Conservation (phyloP, 2,113 vertebrate genomes). For the Tetrax tetrax region DNA sequence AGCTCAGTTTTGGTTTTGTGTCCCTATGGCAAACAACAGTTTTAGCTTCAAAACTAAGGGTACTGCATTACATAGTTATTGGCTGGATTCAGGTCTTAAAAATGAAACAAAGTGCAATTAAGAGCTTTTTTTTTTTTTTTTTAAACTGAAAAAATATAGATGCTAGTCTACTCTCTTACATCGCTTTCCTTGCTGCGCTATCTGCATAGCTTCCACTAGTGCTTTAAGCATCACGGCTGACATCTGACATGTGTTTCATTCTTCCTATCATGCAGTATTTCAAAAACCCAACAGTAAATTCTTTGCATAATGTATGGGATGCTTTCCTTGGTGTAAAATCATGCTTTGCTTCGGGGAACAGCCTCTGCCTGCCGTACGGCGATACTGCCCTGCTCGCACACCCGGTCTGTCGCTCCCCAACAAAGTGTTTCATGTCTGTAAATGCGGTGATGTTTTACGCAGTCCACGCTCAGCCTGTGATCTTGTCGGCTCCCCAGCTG, state of each 20-base stretch:
- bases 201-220: neutral
- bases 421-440: neutral
- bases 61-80: neutral
- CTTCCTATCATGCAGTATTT: neutral
- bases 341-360: neutral
- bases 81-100: neutral
- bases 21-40: neutral
- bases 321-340: neutral
- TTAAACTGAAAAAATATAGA: neutral
- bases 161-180: neutral
- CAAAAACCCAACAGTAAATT: neutral
- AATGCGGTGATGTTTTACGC: neutral
- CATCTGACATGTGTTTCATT: neutral
- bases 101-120: neutral
- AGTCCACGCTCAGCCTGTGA: neutral
- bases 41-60: neutral
- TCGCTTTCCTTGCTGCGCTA: neutral
- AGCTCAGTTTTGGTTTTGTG: neutral
- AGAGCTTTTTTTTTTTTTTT: neutral
- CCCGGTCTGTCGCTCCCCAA: neutral
- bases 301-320: constrained; percentile 29
- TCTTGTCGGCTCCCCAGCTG: neutral
- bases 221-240: neutral
- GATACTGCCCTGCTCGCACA: neutral
- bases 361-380: neutral